Base-by-base conservation (phyloP, 2,797 vertebrate genomes). In the Malacoraja senta region DNA sequence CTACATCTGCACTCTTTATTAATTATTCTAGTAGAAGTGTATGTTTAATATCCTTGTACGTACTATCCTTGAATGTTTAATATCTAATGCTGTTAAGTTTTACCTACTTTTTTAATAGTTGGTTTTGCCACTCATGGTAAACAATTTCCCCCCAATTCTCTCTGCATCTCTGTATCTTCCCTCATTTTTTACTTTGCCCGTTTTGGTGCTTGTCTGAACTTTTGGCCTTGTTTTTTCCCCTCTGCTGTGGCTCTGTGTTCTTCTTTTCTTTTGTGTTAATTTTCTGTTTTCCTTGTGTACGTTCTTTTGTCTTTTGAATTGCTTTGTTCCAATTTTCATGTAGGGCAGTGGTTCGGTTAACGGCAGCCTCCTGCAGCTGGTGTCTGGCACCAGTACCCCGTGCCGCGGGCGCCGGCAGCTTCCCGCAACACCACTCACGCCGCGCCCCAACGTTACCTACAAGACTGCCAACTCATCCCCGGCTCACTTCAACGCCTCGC, bases 391-490 rank as follows among this genome's bases (percentile, higher is more conserved):
- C 96, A 98, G 98, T 96, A 98, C 97, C 93, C 97, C 98, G 1
- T 98, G 97, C 96, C 97, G 97, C 6, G 98, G 98, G 94, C 98
- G 98, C 95, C 98, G 98, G 95, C 98, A 98, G 97, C 98, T 99
- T 94, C 98, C 98, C 93, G 98, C 98, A 97, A 98, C 97, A 93
- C 98, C 98, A 78, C 96, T 97, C 94, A 98, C 97, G 93, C 98
- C 98, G 4, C 97, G 98, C 29, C 98, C 98, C 94, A 98, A 96
- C 95, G 97, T 99, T 96, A 97, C 97, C 94, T 99, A 98, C 97
- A 98, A 98, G 97, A 99, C 98, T 93, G 98, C 98, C 95, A 97
- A 97, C 96, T 98, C 98, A 94, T 99, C 98, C 91, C 98, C 98
- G 0, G 97, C 99, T 94, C 97, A 97, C 96, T 97, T 98, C 95